These are phyloP conservation scores for Ploceus nigricollis DNA, from an alignment of 2,113 vertebrate genomes.

Conservation along the genomic window DNA sequence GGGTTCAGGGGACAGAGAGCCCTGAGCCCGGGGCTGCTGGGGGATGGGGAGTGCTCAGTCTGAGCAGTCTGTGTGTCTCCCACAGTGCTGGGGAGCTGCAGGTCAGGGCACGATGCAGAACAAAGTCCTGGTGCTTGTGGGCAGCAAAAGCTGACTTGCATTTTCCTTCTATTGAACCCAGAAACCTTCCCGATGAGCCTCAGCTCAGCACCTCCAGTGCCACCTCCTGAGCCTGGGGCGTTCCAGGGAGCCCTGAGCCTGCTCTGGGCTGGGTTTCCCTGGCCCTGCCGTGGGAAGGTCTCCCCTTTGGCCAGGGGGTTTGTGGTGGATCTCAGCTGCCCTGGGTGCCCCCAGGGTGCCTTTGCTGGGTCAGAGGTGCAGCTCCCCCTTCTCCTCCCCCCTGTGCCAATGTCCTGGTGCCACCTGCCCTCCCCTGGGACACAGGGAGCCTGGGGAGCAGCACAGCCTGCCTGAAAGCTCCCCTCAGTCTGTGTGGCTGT, in stretches of 20 bases:
- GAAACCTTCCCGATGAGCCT: background rate
- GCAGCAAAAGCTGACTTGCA: background rate
- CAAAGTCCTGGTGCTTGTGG: accelerated
- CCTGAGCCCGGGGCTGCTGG: background rate
- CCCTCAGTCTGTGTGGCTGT: background rate
- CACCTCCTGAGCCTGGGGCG: accelerated
- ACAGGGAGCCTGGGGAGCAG: background rate
- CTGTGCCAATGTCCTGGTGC: accelerated
- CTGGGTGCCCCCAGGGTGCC: background rate
- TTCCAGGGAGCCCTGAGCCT: background rate
- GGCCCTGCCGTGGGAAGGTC: background rate
- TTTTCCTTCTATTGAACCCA: background rate
- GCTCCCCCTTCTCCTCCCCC: background rate
- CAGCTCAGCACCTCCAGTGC: background rate
- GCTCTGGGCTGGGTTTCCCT: background rate
- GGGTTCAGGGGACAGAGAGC: background rate
- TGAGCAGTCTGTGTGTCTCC: accelerated
- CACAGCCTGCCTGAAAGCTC: background rate
- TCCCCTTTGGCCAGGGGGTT: background rate
- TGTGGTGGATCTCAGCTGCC: background rate
- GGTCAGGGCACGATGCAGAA: background rate
- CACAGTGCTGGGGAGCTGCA: accelerated
- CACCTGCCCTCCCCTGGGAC: background rate
- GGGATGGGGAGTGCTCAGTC: background rate
- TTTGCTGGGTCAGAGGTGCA: background rate